phyloP scores from a whole-genome alignment of 2,113 vertebrate genomes.

The Bungarus multicinctus region DNA sequence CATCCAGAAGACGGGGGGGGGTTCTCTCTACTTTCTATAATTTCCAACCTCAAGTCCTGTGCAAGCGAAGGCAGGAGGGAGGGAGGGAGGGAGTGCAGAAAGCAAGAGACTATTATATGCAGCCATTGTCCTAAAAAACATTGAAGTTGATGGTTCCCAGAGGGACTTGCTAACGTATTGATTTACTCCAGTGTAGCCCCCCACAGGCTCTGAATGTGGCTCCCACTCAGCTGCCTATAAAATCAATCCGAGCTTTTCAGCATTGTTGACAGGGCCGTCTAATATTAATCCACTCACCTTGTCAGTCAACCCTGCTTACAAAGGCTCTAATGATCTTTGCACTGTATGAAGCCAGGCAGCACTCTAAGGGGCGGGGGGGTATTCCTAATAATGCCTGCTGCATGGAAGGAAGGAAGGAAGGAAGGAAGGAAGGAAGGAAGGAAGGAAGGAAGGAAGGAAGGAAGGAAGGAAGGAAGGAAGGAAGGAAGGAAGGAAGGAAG shows the following conservation, averaged over 20 bases:
- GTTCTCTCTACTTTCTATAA: accelerated
- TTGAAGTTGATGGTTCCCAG: conserved; percentile 53
- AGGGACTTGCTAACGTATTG: conserved; percentile 61
- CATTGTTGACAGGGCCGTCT: conserved; percentile 72
- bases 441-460: not conserved
- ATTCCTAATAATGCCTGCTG: not conserved
- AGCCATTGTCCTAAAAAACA: conserved; percentile 56
- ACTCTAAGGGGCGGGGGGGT: not conserved
- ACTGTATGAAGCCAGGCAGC: conserved; percentile 33
- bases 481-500: no score
- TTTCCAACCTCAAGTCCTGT: accelerated
- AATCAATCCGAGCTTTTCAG: conserved; percentile 72
- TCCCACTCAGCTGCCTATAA: conserved; percentile 68
- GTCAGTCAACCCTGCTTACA: conserved; percentile 65
- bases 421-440: not conserved
- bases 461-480: not conserved
- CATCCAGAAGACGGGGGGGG: no score
- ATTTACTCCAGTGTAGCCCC: conserved; percentile 63
- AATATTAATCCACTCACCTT: conserved; percentile 73
- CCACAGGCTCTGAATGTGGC: conserved; percentile 63
- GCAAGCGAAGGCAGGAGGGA: not conserved
- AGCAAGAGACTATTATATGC: conserved; percentile 26
- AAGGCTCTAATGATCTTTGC: conserved; percentile 70
- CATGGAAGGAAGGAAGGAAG: not conserved
- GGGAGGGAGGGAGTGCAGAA: not conserved